Base-by-base conservation (phyloP, 2,797 vertebrate species). In the Hybognathus amarus region DNA sequence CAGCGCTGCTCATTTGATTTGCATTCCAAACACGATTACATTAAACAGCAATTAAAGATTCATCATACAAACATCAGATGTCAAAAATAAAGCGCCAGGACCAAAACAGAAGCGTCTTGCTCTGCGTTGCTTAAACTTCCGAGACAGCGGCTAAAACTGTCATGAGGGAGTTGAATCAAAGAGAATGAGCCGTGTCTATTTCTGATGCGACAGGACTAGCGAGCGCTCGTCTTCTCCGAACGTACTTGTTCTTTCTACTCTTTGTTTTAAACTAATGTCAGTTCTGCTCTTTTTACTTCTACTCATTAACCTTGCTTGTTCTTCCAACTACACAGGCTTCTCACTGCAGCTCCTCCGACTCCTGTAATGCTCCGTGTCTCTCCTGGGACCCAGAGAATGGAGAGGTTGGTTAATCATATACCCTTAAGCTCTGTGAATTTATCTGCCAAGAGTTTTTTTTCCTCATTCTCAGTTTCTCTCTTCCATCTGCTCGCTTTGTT, bases 261-360 rank as follows among this genome's bases (percentile, higher is more conserved):
- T 76, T 74, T 91, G 91, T 85, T 87, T 85, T 83, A 91, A 89
- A 88, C 87, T 82, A 85, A 87, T 92, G 92, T 94, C 92, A 94
- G 92, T 90, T 91, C 86, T 90, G 92, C 92, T 94, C 92, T 87
- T 91, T 94, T 91, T 92, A 89, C 92, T 93, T 91, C 86, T 88
- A 90, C 92, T 95, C 94, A 94, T 95, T 95, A 95, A 94, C 93
- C 92, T 94, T 92, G 91, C 92, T 93, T 94, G 94, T 95, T 95
- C 93, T 94, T 93, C 92, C 93, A 36, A 92, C 93, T 94, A 94
- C 94, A 94, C 89, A 93, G 92, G 89, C 84, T 89, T 86, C 88
- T 92, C 92, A 93, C 92, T 92, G 91, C 90, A 91, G 80, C 88
- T 89, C 89, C 87, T 84, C 77, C 30, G 70, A 85, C 87, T 89